A percentile compares a stretch with the other conserved stretches of the same genome.
These are phyloP conservation scores for Nylanderia fulva DNA, from an alignment of 1,140 invertebrate genomes.

Conservation along the genomic window DNA sequence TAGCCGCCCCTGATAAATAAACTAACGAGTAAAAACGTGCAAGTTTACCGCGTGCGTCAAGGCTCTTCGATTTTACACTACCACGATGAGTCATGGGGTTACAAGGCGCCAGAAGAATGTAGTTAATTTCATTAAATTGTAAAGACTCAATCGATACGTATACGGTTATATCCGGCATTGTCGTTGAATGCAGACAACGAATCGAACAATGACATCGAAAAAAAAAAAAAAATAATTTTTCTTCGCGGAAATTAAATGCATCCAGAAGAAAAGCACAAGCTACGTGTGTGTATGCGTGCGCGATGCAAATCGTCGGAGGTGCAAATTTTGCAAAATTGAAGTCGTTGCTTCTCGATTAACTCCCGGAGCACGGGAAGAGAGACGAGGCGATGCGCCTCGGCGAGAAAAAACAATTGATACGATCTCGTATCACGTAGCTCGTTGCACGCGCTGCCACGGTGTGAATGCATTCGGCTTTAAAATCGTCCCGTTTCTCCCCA, in stretches of 20 bases:
- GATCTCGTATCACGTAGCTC: slow-evolving; percentile 75
- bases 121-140: slow-evolving; percentile 56
- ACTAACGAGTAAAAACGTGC: slow-evolving; percentile 70
- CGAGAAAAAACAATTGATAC: slow-evolving; percentile 78
- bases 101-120: slow-evolving; percentile 48
- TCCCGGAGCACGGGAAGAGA: slow-evolving; percentile 64
- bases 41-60: slow-evolving; percentile 69
- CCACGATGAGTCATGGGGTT: slow-evolving; percentile 40
- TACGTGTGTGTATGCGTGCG: slow-evolving; percentile 17
- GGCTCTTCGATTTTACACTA: slow-evolving; percentile 71
- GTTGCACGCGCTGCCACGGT: slow-evolving; percentile 57
- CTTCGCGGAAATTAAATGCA: slow-evolving; percentile 17
- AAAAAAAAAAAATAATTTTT: neutral
- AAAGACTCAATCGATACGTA: slow-evolving; percentile 25
- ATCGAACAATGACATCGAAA: too few relatives aligned
- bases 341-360: slow-evolving; percentile 74
- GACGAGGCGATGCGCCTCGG: slow-evolving; percentile 61
- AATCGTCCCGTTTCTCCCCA: slow-evolving; percentile 66
- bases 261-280: neutral
- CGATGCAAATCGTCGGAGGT: slow-evolving; percentile 30
- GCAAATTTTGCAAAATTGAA: slow-evolving; percentile 73
- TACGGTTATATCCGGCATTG: neutral
- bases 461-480: slow-evolving; percentile 74
- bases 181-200: neutral
- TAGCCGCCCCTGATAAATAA: slow-evolving; percentile 75